Conservation (phyloP, 2,797 vertebrate genomes). For the Sebastes aleutianus region DNA sequence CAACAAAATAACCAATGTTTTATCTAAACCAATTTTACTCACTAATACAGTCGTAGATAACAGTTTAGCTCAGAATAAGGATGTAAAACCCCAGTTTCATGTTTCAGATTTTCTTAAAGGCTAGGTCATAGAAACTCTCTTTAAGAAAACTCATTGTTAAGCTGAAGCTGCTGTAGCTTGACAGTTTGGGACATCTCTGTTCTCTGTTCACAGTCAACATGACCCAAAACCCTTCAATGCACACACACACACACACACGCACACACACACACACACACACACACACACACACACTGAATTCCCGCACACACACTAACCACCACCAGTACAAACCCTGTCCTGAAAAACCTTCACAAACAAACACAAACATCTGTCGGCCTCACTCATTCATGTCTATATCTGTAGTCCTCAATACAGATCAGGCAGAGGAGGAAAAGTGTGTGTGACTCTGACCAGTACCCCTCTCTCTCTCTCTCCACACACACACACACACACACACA, state of each 20-base stretch:
- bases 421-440: conserved; percentile 24
- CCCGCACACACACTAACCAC: neutral
- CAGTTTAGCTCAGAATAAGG: neutral
- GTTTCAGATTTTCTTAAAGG: neutral
- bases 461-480: neutral
- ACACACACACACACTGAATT: neutral
- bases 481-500: conserved; percentile 36
- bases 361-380: neutral
- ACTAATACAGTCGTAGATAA: neutral
- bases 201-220: conserved; percentile 8
- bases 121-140: neutral
- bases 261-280: neutral
- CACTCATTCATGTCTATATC: conserved; percentile 28
- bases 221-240: conserved; percentile 15
- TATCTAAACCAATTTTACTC: neutral
- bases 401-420: conserved; percentile 11
- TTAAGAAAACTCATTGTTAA: neutral
- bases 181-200: neutral
- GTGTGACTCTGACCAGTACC: conserved; percentile 31
- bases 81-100: neutral
- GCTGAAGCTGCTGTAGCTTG: neutral
- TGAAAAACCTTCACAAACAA: conserved; percentile 1
- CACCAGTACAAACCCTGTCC: neutral
- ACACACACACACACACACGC: neutral
- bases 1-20: neutral